Evolutionary conservation across 1,140 invertebrate species (phyloP), one percentile per base, ranked within the genome.

Genomic region (Chironomus tepperi): DNA sequence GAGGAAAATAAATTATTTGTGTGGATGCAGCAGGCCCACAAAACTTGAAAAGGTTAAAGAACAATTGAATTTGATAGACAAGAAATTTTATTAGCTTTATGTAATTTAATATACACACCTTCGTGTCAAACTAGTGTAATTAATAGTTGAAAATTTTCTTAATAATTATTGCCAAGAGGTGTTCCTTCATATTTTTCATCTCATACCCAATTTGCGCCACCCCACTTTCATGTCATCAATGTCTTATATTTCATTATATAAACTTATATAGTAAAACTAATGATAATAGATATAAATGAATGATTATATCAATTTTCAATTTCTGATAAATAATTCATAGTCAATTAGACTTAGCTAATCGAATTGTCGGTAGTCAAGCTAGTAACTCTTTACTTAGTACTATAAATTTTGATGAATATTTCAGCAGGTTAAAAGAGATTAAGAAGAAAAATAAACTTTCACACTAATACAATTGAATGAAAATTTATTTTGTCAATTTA

Each of bases 131-230:
- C 1, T 57, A 57, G 47, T 15, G 15, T 57, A 57, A 57, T 57
- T 57, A 15, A 57, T 57, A 57, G 47, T 15, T 3, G 8, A 57
- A 57, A 57, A 57, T 57, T 47, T 47, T 47, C 43, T 12, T 57
- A 57, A 57, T 57, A 57, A 42, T 42, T 73, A 42, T 42, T 73
- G 21, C 72, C 72, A 73, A 42, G 15, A 73, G 21, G 9, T 73
- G 47, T 57, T 15, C n/a, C n/a, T n/a, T n/a, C n/a, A n/a, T n/a
- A n/a, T n/a, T n/a, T n/a, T n/a, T n/a, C n/a, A n/a, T n/a, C n/a
- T n/a, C n/a, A n/a, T 34, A 57, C n/a, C n/a, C 47, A 57, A 15
- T n/a, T 57, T 15, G 2, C 43, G 12, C 47, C n/a, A 12, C n/a
- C 47, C 12, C 12, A 57, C 43, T 47, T 47, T 47, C 47, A 5